Base-by-base conservation (phyloP, 2,888 invertebrate species). In the Dimorphilus gyrociliatus region DNA sequence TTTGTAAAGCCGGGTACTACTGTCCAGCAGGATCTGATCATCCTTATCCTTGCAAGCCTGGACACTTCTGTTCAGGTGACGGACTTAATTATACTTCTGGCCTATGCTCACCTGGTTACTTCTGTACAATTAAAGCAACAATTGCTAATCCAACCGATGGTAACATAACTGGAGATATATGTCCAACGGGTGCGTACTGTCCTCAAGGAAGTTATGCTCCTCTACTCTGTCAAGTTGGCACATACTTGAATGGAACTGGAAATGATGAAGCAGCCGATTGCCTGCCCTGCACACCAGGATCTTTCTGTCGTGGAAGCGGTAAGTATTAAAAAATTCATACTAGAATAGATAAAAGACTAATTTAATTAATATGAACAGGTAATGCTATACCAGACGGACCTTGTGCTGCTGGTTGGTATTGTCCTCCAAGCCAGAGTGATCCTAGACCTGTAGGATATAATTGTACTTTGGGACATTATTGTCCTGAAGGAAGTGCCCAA, bases 401-500 rank as follows among this genome's bases (percentile, higher is more conserved):
- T 4, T 57, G 57, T 39, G 33, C 35, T 6, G 38, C 38, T 4
- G 55, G 56, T 8, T 56, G 51, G 37, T 55, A 53, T 38, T 57
- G 57, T 28, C 53, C 56, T 2, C 51, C 47, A 6, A 53, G 51
- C 16, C 52, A 54, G 30, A 45, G 45, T 30, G 32, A 34, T 3
- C 36, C 47, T 1, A 38, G 38, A 12, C 52, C 55, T 1, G 26
- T 38, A 3, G 49, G 46, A 10, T 46, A 41, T 26, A 53, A 51
- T 38, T 57, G 56, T 37, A 50, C 53, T 4, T 40, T 41, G 18
- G 56, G 57, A 13, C 51, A 55, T 39, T 54, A 44, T 39, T 57
- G 57, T 31, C 42, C 45, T 2, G 39, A 36, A 16, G 53, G 51
- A 15, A 50, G 47, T 25, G 29, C 36, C 3, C 33, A 42, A 2